Evolutionary conservation across 2,797 vertebrate species (phyloP), one percentile per base, ranked within the genome.

Genomic region (Choloepus didactylus): DNA sequence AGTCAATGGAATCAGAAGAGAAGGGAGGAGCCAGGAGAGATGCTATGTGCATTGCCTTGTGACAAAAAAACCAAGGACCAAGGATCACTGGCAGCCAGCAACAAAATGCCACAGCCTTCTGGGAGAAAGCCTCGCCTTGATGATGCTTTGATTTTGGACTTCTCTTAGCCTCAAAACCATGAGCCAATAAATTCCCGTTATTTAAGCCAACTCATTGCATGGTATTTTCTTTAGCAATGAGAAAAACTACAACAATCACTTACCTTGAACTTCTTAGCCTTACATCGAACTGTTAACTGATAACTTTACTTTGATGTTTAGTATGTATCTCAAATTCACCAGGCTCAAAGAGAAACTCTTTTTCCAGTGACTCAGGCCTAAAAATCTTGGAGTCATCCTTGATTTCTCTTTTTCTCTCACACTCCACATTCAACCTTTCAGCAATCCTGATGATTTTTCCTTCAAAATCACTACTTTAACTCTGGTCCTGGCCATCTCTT

Each of bases 371-470:
- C 27, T 89, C 51, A 79, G 16, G 67, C 18, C 80, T 82, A 67
- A 96, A 88, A 75, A 29, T 18, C 21, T 70, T 41, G n/a, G 5
- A 44, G 49, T 91, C 38, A 79, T 29, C 23, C 49, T 85, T 81
- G 67, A 31, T 54, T 60, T 70, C 27, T 91, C 51, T 59, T 88
- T 64, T 41, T 23, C 70, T 67, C 46, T 84, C 49, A 66, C 3
- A 83, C 54, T 70, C 89, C 64, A 75, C 18, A 66, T 72, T 92
- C 54, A 51, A 46, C 76, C 16, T 83, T 89, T 35, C 60, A 89
- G 56, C 62, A 56, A n/a, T 62, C 27, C 67, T 64, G 9, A 10
- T 82, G 64, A 6, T 3, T 64, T 92, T 81, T 64, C 76, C 49
- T 90, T 87, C 25, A 76, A 92, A 41, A 29, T 72, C 41, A 89